Conservation (phyloP, 2,888 invertebrate species). For the Camptogramma bilineatum region DNA sequence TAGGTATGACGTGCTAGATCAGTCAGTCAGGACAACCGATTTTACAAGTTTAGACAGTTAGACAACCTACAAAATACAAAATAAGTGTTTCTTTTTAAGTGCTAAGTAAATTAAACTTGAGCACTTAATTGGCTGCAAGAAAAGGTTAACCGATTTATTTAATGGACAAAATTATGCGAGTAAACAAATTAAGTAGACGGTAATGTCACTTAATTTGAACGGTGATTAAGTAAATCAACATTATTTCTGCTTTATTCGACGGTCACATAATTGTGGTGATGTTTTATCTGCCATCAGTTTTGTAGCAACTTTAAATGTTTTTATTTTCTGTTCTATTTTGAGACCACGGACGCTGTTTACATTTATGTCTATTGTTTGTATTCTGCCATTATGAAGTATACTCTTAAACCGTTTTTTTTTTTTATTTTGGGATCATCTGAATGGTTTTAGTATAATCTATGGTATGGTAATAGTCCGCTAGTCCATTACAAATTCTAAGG, state of each 20-base stretch:
- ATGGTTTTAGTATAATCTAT: no score
- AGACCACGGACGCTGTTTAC: neutral
- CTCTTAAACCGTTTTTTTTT: no score
- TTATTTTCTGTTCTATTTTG: neutral
- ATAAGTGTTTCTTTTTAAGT: neutral
- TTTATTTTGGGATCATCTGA: no score
- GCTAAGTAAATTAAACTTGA: conserved; percentile 6
- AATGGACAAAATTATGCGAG: conserved; percentile 10
- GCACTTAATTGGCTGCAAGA: conserved; percentile 11
- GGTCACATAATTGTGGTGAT: neutral
- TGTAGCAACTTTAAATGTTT: neutral
- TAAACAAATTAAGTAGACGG: conserved; percentile 16
- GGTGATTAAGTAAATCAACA: conserved; percentile 15
- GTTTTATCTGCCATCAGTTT: neutral
- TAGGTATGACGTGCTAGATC: no score
- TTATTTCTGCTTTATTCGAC: conserved; percentile 1
- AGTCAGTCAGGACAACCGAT: no score
- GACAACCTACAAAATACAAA: no score
- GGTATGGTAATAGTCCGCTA: no score
- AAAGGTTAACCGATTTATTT: conserved; percentile 21
- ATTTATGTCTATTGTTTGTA: no score
- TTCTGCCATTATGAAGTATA: no score
- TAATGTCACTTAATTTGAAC: conserved; percentile 19
- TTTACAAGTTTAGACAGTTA: no score
- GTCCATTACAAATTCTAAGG: no score